Percentiles rank a stretch among this genome's conserved stretches.
Conservation (phyloP, 2,888 invertebrate genomes). For the Drosophila picticornis region DNA sequence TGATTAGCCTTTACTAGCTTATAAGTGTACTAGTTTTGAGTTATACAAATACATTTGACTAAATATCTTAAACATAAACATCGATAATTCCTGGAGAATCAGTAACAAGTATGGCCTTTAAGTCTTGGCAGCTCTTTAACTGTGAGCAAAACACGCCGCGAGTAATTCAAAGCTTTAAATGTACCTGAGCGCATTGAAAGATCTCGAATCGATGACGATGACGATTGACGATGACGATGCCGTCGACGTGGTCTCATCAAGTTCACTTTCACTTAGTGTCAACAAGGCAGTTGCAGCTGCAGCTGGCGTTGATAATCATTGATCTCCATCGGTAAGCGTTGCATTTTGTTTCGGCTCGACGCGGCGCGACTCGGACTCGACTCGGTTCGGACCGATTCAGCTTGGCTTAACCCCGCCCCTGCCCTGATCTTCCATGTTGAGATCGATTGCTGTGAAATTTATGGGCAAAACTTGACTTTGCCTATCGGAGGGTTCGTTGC, state of each 20-base stretch:
- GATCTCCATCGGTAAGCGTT: conserved; percentile 80
- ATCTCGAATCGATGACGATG: conserved; percentile 42
- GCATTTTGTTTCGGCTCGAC: conserved; percentile 38
- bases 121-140: neutral
- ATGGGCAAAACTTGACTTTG: conserved; percentile 75
- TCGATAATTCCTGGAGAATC: neutral
- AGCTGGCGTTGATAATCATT: conserved; percentile 81
- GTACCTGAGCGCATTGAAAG: conserved; percentile 24
- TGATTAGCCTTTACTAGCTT: neutral
- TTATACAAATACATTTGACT: neutral
- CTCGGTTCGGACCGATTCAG: neutral
- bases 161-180: conserved; percentile 25
- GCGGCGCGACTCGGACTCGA: neutral
- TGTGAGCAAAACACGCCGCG: neutral
- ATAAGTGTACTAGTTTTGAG: neutral
- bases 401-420: conserved; percentile 19
- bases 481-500: conserved; percentile 79
- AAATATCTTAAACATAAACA: neutral
- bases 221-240: conserved; percentile 34
- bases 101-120: neutral
- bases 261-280: conserved; percentile 81
- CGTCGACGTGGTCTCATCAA: conserved; percentile 69
- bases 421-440: conserved; percentile 10
- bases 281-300: conserved; percentile 63
- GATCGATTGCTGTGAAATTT: conserved; percentile 68